phyloP scores from a whole-genome alignment of 2,113 vertebrate genomes.

The Orthonyx spaldingii region DNA sequence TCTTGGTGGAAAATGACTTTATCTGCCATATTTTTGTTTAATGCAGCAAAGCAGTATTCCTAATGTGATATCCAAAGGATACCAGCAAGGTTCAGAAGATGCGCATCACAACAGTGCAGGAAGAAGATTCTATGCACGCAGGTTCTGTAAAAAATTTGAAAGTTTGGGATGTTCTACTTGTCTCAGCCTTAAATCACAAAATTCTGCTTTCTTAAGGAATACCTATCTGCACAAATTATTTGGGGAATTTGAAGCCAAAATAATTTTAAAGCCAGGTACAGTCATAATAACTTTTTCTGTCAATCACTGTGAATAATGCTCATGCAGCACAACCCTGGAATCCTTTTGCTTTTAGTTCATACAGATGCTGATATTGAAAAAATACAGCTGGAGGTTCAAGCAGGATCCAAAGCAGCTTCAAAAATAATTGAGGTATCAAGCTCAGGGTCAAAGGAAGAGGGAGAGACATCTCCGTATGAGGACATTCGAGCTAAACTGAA shows the following conservation, averaged over 20 bases:
- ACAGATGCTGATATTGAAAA: slow-evolving; percentile 72
- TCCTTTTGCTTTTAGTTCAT: not conserved
- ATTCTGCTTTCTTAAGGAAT: slow-evolving; percentile 57
- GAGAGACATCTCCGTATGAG: not conserved
- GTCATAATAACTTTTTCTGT: not conserved
- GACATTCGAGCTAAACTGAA: slow-evolving; percentile 69
- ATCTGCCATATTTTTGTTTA: not conserved
- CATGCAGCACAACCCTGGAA: not conserved
- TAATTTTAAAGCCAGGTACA: slow-evolving; percentile 75
- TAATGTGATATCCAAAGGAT: slow-evolving; percentile 36
- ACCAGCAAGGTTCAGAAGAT: not conserved
- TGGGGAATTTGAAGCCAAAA: slow-evolving; percentile 69
- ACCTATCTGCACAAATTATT: slow-evolving; percentile 64
- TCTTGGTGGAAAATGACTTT: not conserved
- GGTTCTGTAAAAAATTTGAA: slow-evolving; percentile 48
- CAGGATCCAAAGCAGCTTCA: slow-evolving; percentile 75
- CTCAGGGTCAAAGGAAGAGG: slow-evolving; percentile 9
- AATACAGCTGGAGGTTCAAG: slow-evolving; percentile 78
- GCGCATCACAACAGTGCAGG: not conserved
- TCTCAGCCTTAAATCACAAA: slow-evolving; percentile 58
- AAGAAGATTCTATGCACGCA: not conserved
- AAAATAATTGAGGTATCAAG: slow-evolving; percentile 68
- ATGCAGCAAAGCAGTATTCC: slow-evolving; percentile 52
- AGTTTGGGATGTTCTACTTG: slow-evolving; percentile 71
- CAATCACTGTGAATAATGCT: not conserved